These are phyloP conservation scores for Plumapathes pennacea DNA, from an alignment of 92 coral and sea anemone species.

Conservation along the genomic window DNA sequence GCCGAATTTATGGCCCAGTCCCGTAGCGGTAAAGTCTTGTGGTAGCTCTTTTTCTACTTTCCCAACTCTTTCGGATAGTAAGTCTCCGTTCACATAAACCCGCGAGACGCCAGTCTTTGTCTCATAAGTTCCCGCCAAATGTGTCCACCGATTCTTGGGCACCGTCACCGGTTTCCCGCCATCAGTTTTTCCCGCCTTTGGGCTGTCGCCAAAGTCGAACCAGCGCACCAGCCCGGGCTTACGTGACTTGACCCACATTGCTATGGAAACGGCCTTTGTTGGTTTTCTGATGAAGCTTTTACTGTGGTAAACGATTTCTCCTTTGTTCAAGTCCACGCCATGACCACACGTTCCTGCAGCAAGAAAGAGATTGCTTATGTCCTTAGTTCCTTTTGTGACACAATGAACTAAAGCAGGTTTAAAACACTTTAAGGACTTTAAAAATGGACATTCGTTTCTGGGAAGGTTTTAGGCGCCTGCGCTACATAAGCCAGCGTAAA, in stretches of 20 bases:
- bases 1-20: constrained; percentile 88
- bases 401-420: background rate
- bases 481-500: too few relatives aligned
- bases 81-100: constrained; percentile 87
- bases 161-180: constrained; percentile 48
- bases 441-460: background rate
- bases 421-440: background rate
- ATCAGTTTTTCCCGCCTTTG: constrained; percentile 25
- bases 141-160: constrained; percentile 91
- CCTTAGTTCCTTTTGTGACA: background rate
- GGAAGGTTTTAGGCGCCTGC: too few relatives aligned
- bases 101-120: constrained; percentile 85
- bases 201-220: constrained; percentile 72
- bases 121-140: constrained; percentile 90
- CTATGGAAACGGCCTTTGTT: constrained; percentile 84
- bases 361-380: background rate
- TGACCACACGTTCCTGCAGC: constrained; percentile 90
- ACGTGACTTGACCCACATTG: constrained; percentile 98
- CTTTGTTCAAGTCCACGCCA: constrained; percentile 73
- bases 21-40: constrained; percentile 90
- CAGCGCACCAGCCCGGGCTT: constrained; percentile 85
- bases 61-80: constrained; percentile 72
- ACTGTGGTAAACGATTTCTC: constrained; percentile 76
- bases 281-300: constrained; percentile 69
- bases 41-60: constrained; percentile 77